These are phyloP conservation scores for Neoscelio sp. DNA, from an alignment of 2,888 invertebrate genomes.

Conservation along the genomic window DNA sequence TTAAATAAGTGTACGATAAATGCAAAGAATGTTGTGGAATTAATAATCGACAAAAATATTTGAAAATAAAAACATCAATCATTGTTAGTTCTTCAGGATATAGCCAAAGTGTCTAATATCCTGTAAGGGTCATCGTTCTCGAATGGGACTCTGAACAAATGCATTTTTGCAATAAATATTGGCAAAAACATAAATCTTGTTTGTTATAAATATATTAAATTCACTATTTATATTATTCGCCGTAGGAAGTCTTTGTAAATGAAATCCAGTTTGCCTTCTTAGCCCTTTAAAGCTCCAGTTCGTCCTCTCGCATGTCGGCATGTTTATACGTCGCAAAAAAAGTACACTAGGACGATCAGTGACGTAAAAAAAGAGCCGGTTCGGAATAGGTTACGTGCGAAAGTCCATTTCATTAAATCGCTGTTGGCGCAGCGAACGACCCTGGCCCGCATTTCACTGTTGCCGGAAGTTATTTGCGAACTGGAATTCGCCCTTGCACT, in stretches of 20 bases:
- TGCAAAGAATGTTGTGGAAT: too few species aligned
- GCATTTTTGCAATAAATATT: too few species aligned
- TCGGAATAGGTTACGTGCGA: constrained; percentile 56
- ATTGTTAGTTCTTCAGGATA: too few species aligned
- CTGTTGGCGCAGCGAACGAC: constrained; percentile 58
- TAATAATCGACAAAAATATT: too few species aligned
- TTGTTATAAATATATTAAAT: too few species aligned
- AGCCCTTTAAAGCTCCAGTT: constrained; percentile 45
- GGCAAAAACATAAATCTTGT: too few species aligned
- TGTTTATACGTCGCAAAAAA: constrained; percentile 61
- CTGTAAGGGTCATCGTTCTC: too few species aligned
- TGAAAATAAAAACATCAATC: too few species aligned
- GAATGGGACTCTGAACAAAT: too few species aligned
- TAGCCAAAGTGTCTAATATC: too few species aligned
- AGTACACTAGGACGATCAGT: constrained; percentile 21
- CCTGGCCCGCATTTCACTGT: constrained; percentile 64
- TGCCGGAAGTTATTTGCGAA: constrained; percentile 68
- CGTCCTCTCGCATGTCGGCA: constrained; percentile 32
- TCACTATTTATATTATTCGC: too few species aligned
- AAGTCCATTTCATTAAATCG: constrained; percentile 65
- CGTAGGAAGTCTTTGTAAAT: not conserved
- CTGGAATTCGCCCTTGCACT: constrained; percentile 69
- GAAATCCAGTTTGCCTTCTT: not conserved
- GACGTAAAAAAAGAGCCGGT: constrained; percentile 52
- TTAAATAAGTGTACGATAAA: too few species aligned